phyloP scores from a whole-genome alignment of 2,797 vertebrate genomes.

The Chrysolophus pictus region DNA sequence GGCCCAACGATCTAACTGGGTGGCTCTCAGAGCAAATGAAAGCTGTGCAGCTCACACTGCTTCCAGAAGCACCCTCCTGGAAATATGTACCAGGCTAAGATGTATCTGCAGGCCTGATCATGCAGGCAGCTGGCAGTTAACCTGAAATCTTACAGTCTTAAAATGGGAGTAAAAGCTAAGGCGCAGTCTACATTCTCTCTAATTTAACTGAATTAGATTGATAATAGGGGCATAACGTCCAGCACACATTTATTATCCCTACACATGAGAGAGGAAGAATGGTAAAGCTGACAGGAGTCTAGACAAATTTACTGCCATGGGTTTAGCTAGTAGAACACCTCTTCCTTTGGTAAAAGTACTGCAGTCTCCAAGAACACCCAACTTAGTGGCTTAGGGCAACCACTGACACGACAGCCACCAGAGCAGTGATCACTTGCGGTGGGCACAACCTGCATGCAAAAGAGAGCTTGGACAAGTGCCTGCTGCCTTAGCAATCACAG shows the following conservation, averaged over 20 bases:
- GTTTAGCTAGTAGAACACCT: not conserved
- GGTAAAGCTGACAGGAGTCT: fast-evolving
- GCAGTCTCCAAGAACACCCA: fast-evolving
- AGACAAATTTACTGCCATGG: not conserved
- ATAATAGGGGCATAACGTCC: not conserved
- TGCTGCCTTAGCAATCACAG: not conserved
- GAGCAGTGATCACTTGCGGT: fast-evolving
- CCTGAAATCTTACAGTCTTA: not conserved
- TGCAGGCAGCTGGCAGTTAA: not conserved
- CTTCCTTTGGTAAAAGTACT: fast-evolving
- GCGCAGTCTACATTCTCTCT: fast-evolving
- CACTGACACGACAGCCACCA: fast-evolving
- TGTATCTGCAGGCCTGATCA: fast-evolving
- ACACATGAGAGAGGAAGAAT: not conserved
- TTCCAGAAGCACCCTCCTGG: not conserved
- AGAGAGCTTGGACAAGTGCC: fast-evolving
- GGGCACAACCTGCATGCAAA: fast-evolving
- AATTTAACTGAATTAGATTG: not conserved
- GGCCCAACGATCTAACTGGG: not conserved
- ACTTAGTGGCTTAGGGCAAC: not conserved
- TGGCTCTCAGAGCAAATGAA: not conserved
- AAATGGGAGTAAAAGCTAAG: not conserved
- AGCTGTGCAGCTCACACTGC: not conserved
- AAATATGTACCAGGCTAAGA: not conserved
- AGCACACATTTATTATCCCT: not conserved